Evolutionary conservation across 2,888 invertebrate genomes (phyloP).

Genomic region (Cataglyphis rosenhaueri): DNA sequence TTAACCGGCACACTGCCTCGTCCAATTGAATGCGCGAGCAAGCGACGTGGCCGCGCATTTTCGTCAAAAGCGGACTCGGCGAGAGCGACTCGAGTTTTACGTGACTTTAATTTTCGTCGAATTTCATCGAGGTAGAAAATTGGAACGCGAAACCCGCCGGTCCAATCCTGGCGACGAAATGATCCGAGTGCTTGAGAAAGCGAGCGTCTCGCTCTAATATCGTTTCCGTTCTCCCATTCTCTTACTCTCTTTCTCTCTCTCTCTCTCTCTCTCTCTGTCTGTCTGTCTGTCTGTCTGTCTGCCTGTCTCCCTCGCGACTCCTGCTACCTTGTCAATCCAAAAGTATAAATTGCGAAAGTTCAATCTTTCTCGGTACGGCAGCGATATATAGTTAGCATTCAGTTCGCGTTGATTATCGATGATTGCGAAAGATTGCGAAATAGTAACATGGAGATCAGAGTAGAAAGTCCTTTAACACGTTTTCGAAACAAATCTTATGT

Average conservation of each 20-base stretch:
- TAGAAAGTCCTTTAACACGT: background rate
- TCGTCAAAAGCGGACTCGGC: constrained; percentile 32
- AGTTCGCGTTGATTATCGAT: constrained; percentile 18
- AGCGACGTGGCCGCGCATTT: constrained; percentile 31
- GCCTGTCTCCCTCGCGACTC: background rate
- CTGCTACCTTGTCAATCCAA: constrained; percentile 45
- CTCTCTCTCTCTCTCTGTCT: background rate
- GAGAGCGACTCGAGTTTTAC: constrained; percentile 45
- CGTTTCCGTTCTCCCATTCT: background rate
- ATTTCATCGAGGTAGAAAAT: constrained; percentile 53
- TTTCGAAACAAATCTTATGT: background rate
- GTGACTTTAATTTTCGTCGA: constrained; percentile 56
- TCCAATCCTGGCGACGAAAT: constrained; percentile 9
- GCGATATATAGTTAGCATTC: constrained; percentile 38
- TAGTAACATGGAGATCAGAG: background rate
- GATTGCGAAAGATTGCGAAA: constrained; percentile 35
- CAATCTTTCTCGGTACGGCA: constrained; percentile 15
- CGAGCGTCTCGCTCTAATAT: constrained; percentile 1
- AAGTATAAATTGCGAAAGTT: constrained; percentile 56
- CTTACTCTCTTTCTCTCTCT: background rate
- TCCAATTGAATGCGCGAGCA: constrained; percentile 41
- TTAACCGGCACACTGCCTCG: constrained; percentile 16
- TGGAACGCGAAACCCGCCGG: constrained; percentile 34
- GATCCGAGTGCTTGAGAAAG: constrained; percentile 25
- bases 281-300: background rate